These are phyloP conservation scores for Cydia fagiglandana DNA, from an alignment of 1,140 invertebrate genomes.

Conservation along the genomic window DNA sequence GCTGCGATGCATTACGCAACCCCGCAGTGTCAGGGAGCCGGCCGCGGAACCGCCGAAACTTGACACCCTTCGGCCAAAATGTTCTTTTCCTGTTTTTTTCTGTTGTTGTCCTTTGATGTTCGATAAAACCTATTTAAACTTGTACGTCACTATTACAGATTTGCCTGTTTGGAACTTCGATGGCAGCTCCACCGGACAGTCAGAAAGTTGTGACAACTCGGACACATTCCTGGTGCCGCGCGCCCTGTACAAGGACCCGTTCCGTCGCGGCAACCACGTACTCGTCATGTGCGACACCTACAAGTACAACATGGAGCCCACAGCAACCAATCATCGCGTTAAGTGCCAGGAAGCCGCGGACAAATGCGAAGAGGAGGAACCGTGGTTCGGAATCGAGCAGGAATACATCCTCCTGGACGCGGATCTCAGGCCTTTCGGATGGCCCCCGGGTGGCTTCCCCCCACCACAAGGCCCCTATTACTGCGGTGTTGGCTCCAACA, in stretches of 20 bases:
- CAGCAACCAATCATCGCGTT: conserved; percentile 87
- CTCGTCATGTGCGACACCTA: conserved; percentile 94
- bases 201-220: conserved; percentile 86
- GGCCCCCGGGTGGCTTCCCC: conserved; percentile 96
- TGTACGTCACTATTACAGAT: conserved; percentile 78
- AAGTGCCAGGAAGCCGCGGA: conserved; percentile 88
- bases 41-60: too few relatives aligned
- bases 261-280: conserved; percentile 92
- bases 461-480: conserved; percentile 96
- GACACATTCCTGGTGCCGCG: conserved; percentile 95
- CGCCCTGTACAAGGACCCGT: conserved; percentile 96
- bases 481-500: conserved; percentile 95
- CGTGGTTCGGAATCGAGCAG: conserved; percentile 98
- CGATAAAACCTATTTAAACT: too few relatives aligned
- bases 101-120: too few relatives aligned
- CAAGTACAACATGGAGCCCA: conserved; percentile 83
- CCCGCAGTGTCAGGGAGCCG: too few relatives aligned
- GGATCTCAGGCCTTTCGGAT: conserved; percentile 94
- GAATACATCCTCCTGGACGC: conserved; percentile 96
- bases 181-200: conserved; percentile 92
- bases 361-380: conserved; percentile 86
- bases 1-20: too few relatives aligned
- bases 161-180: conserved; percentile 98
- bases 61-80: too few relatives aligned
- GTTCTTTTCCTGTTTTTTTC: too few relatives aligned